Percentiles rank a stretch among this genome's conserved stretches.
Evolutionary conservation across 2,888 invertebrate species (phyloP).

Genomic region (Drosophila testacea): DNA sequence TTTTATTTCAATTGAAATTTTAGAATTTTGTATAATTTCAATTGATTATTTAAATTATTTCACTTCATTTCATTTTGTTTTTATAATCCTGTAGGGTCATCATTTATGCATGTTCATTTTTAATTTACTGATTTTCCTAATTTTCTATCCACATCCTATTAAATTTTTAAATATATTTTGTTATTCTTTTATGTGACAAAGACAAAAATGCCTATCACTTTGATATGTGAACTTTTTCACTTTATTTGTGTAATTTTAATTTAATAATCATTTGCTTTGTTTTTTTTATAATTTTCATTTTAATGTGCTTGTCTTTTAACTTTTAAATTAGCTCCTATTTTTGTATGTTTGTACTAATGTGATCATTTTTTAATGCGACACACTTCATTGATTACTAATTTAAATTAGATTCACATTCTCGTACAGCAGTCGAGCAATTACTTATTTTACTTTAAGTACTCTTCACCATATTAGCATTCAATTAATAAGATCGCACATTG

Average conservation of each 20-base stretch:
- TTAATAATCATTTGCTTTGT: not conserved
- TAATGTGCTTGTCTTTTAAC: not conserved
- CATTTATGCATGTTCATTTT: not conserved
- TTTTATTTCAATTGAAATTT: not conserved
- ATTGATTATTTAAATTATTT: not conserved
- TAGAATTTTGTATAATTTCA: too few relatives aligned
- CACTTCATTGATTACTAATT: constrained; percentile 21
- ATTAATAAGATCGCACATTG: constrained; percentile 1
- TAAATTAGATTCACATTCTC: constrained; percentile 32
- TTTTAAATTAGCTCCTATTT: not conserved
- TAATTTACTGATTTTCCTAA: too few relatives aligned
- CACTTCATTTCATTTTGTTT: not conserved
- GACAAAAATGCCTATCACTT: too few relatives aligned
- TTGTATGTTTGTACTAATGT: not conserved
- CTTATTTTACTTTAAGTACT: constrained; percentile 11
- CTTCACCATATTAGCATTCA: constrained; percentile 3
- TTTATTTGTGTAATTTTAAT: not conserved
- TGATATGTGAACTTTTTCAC: too few relatives aligned
- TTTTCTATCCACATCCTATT: too few relatives aligned
- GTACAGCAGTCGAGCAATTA: constrained; percentile 4
- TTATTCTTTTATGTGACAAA: not conserved
- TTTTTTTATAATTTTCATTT: not conserved
- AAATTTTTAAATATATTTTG: not conserved
- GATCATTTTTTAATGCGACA: not conserved
- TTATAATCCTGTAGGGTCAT: too few relatives aligned